phyloP scores from a whole-genome alignment of 2,113 vertebrate species.

The Piprites chloris region DNA sequence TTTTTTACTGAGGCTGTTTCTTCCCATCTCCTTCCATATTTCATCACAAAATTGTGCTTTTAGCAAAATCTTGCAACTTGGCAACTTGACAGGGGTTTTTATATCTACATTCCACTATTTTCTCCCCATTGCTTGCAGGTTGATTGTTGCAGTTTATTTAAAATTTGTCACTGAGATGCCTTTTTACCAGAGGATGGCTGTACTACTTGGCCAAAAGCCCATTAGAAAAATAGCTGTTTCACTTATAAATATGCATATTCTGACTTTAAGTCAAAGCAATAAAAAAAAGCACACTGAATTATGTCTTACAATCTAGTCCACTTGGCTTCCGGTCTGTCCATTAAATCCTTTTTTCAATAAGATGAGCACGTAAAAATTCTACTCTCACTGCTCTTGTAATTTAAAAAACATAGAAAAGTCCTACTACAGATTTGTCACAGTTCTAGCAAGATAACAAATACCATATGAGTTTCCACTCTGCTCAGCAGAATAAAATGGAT shows the following conservation, averaged over 20 bases:
- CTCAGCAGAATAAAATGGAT: neutral
- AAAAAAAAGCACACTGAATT: neutral
- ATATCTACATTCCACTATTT: neutral
- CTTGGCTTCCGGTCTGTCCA: neutral
- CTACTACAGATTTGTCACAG: neutral
- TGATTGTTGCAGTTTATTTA: neutral
- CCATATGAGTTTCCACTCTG: conserved; percentile 13
- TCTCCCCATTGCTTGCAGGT: neutral
- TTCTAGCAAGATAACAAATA: neutral
- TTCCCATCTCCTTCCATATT: neutral
- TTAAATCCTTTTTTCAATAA: neutral
- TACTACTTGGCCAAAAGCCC: neutral
- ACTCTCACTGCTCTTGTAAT: neutral
- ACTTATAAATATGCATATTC: neutral
- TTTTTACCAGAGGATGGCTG: neutral
- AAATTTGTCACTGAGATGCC: neutral
- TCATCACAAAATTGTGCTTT: neutral
- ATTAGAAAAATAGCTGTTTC: neutral
- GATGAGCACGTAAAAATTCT: neutral
- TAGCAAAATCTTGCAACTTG: neutral
- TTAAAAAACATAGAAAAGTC: neutral
- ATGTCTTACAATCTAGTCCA: neutral
- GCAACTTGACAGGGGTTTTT: neutral
- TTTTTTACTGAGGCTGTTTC: neutral
- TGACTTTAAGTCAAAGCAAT: neutral